Evolutionary conservation across 1,140 invertebrate genomes (phyloP), one percentile per base, ranked within the genome.

Genomic region (Orius laevigatus): DNA sequence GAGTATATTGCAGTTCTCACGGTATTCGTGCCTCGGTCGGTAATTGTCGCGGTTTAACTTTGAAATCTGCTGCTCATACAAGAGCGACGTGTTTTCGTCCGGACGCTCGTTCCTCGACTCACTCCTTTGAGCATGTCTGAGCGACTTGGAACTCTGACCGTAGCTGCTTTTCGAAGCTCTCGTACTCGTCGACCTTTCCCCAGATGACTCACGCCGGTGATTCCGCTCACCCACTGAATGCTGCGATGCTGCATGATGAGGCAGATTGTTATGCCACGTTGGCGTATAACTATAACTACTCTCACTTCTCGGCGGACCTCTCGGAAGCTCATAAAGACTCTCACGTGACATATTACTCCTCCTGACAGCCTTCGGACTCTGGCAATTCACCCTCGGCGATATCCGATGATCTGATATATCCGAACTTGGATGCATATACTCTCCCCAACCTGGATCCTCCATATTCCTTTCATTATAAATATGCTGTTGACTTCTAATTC

Each of bases 261-360:
- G 53, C 20, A 20, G 49, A 34, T 34, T 50, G 44, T n/a, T 44
- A 34, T 34, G 48, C 48, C 51, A 52, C 3, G 46, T 20, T 5
- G 49, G 49, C 15, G 48, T 39, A 40, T 52, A 53, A 20, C 49
- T 50, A 42, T 48, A 50, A 14, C 48, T 49, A 43, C 54, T 53
- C 11, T 51, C 20, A 14, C 49, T 44, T 10, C 48, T 48, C 12
- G 39, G 39, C 5, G 45, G 19, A 11, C 45, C 31, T 31, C 46
- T 34, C 8, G 47, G 44, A 5, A 42, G 19, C 33, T 51, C 49
- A 18, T 50, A 54, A 32, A 48, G 38, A 14, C 51, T 52, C 25
- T 49, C 51, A 34, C 51, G 32, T 16, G 51, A 52, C 41, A 49
- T 54, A 33, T 39, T 38, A 19, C 49, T 35, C 14, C 54, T 39